Conservation (phyloP, 1,140 invertebrate species). For the Drosophila sucinea region DNA sequence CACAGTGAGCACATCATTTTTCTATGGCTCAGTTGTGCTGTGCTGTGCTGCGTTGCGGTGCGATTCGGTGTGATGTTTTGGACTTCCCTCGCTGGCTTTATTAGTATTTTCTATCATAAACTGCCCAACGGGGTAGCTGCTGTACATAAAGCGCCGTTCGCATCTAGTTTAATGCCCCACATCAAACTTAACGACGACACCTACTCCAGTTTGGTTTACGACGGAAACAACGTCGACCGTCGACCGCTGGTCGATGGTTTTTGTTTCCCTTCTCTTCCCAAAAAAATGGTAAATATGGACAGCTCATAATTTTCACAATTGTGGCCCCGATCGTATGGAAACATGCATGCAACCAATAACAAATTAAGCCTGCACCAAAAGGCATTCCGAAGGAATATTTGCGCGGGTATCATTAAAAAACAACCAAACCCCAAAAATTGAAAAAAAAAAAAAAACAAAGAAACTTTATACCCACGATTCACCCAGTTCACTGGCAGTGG, state of each 20-base stretch:
- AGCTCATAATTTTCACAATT: constrained; percentile 77
- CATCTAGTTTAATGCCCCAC: constrained; percentile 71
- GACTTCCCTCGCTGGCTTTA: constrained; percentile 58
- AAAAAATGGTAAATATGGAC: constrained; percentile 72
- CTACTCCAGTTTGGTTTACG: constrained; percentile 74
- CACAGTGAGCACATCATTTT: constrained; percentile 8
- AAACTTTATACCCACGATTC: constrained; percentile 33
- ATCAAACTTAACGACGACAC: constrained; percentile 79
- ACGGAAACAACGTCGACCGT: constrained; percentile 42
- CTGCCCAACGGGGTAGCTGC: constrained; percentile 57
- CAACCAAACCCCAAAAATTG: constrained; percentile 11
- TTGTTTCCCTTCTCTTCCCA: constrained; percentile 18
- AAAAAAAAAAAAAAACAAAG: constrained; percentile 28
- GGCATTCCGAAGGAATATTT: constrained; percentile 36
- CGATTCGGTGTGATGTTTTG: constrained; percentile 12
- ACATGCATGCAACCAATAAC: constrained; percentile 56
- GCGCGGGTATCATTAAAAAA: constrained; percentile 68
- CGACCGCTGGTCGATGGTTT: constrained; percentile 20
- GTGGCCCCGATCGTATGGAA: constrained; percentile 60
- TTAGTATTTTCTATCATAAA: constrained; percentile 58
- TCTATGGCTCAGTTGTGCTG: not conserved
- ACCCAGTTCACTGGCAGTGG: constrained; percentile 21
- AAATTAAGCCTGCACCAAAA: constrained; percentile 66
- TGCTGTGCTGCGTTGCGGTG: not conserved
- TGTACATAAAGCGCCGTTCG: constrained; percentile 27